A percentile compares a stretch with the other conserved stretches of the same genome.
These are phyloP conservation scores for Polia nebulosa DNA, from an alignment of 2,888 invertebrate genomes.

Conservation along the genomic window DNA sequence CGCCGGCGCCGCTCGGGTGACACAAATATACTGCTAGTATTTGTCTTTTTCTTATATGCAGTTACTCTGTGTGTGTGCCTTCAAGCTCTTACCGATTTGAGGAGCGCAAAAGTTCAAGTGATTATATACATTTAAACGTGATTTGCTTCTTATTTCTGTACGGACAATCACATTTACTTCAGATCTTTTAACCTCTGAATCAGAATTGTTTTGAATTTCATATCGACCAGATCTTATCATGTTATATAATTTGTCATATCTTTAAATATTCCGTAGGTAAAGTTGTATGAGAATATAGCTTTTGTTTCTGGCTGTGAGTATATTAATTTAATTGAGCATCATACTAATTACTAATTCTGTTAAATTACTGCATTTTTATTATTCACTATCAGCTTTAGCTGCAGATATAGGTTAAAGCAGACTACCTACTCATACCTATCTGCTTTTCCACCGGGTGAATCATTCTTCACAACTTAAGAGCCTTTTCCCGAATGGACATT, in stretches of 20 bases:
- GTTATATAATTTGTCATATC: constrained; percentile 54
- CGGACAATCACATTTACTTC: neutral
- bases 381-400: neutral
- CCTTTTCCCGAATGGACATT: constrained; percentile 2
- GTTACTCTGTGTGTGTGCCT: constrained; percentile 62
- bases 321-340: neutral
- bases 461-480: constrained; percentile 5
- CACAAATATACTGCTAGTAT: constrained; percentile 80
- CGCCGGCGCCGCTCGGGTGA: constrained; percentile 86
- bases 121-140: constrained; percentile 8
- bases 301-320: constrained; percentile 17
- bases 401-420: neutral
- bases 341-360: no score
- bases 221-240: constrained; percentile 52
- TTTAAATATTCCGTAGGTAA: constrained; percentile 18
- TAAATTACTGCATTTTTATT: no score
- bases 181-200: constrained; percentile 12
- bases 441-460: neutral
- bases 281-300: neutral
- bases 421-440: neutral
- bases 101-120: constrained; percentile 31
- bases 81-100: constrained; percentile 32
- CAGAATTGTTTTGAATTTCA: constrained; percentile 34
- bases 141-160: neutral
- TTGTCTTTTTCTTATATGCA: constrained; percentile 74